phyloP scores from a whole-genome alignment of 2,113 vertebrate species.

The Gambusia affinis region DNA sequence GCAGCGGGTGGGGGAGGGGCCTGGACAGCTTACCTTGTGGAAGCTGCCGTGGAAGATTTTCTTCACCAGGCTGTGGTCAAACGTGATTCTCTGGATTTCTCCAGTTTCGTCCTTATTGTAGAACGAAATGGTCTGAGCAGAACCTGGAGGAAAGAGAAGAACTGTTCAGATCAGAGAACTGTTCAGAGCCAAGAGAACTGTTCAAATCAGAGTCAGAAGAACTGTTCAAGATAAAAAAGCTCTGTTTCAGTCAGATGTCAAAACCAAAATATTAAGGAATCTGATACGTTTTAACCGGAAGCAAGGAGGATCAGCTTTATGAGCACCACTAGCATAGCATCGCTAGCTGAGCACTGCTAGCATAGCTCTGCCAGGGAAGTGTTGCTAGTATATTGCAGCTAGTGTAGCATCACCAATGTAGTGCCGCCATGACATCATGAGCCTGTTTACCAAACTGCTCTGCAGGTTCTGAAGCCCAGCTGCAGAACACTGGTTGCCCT shows the following conservation, averaged over 20 bases:
- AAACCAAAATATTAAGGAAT: too few species aligned
- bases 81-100: conserved; percentile 88
- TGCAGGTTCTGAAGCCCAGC: too few species aligned
- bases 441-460: background rate
- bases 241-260: too few species aligned
- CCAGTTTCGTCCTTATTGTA: conserved; percentile 93
- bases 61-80: conserved; percentile 87
- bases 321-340: too few species aligned
- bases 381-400: too few species aligned
- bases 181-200: conserved; percentile 5
- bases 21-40: conserved; percentile 89
- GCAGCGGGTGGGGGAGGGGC: background rate
- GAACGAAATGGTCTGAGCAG: conserved; percentile 90
- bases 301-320: too few species aligned
- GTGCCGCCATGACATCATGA: conserved; percentile 1
- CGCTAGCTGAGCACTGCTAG: too few species aligned
- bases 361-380: too few species aligned
- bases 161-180: conserved; percentile 15
- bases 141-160: conserved; percentile 74
- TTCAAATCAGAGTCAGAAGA: background rate
- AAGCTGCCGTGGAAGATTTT: conserved; percentile 97
- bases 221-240: too few species aligned
- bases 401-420: too few species aligned
- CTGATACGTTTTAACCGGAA: too few species aligned
- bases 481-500: too few species aligned